phyloP scores from a whole-genome alignment of 2,888 invertebrate species.

The Rugalucina vietnamica region DNA sequence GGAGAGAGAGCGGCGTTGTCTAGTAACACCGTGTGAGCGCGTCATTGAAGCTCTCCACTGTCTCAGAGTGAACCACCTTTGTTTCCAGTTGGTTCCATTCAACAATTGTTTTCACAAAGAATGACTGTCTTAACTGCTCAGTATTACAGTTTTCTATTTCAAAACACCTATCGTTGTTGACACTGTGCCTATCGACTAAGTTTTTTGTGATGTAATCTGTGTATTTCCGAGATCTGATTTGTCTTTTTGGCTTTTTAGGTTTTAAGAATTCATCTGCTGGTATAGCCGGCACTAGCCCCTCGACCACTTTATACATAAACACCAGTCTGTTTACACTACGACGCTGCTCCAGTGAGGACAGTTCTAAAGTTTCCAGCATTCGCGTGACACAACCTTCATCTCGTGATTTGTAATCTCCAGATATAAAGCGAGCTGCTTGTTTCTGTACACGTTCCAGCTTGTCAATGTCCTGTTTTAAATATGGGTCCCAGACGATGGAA shows the following conservation, averaged over 20 bases:
- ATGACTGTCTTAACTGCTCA: not conserved
- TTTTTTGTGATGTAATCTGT: not conserved
- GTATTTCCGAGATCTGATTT: not conserved
- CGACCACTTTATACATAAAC: constrained; percentile 12
- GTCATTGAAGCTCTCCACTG: constrained; percentile 11
- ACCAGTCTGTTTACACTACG: not conserved
- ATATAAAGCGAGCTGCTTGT: not conserved
- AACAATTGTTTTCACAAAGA: not conserved
- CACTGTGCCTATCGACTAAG: not conserved
- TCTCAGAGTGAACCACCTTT: constrained; percentile 6
- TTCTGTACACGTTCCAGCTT: not conserved
- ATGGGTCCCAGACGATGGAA: not conserved
- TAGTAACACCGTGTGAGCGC: no score
- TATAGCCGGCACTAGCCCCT: constrained; percentile 19
- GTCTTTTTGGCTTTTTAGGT: not conserved
- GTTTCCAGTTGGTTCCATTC: not conserved
- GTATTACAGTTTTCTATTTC: not conserved
- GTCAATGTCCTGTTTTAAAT: not conserved
- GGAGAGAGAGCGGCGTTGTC: no score
- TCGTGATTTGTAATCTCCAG: not conserved
- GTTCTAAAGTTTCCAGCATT: constrained; percentile 3
- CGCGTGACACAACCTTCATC: constrained; percentile 10
- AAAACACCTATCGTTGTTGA: not conserved
- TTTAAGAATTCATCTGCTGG: not conserved
- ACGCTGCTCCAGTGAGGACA: not conserved